Evolutionary conservation across 2,113 vertebrate genomes (phyloP).

Genomic region (Cyanoderma ruficeps): DNA sequence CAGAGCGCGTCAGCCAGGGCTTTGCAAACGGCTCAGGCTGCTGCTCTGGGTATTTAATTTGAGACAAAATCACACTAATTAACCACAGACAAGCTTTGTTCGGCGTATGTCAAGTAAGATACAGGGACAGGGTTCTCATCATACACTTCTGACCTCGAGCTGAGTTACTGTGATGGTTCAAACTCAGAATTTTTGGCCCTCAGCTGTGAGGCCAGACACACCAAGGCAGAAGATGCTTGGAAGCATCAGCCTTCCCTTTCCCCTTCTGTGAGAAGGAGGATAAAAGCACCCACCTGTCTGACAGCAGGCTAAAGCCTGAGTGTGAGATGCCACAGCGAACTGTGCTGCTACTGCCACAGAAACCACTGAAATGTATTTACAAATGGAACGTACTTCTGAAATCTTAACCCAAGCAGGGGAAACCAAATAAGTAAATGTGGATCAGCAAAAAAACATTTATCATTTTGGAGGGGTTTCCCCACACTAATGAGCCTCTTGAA

Average conservation of each 20-base stretch:
- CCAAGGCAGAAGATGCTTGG: background rate
- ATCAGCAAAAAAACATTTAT: background rate
- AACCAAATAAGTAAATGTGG: background rate
- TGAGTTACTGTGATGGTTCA: background rate
- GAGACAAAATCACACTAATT: background rate
- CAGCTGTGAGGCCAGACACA: background rate
- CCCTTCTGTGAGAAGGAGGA: background rate
- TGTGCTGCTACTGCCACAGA: background rate
- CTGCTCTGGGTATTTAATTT: background rate
- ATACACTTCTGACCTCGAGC: fast-evolving
- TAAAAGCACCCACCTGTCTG: background rate
- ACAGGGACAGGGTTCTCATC: background rate
- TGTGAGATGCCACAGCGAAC: background rate
- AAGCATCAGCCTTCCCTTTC: background rate
- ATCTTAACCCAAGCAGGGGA: background rate
- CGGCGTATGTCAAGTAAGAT: fast-evolving
- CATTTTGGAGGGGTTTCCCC: background rate
- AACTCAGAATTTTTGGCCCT: background rate
- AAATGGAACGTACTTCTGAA: background rate
- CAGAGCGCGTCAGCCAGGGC: background rate
- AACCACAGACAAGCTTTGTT: background rate
- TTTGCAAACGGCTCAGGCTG: background rate
- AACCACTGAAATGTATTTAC: background rate
- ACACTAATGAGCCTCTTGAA: background rate
- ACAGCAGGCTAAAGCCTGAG: background rate